Evolutionary conservation across 1,140 invertebrate species (phyloP).

Genomic region (Nilaparvata lugens): DNA sequence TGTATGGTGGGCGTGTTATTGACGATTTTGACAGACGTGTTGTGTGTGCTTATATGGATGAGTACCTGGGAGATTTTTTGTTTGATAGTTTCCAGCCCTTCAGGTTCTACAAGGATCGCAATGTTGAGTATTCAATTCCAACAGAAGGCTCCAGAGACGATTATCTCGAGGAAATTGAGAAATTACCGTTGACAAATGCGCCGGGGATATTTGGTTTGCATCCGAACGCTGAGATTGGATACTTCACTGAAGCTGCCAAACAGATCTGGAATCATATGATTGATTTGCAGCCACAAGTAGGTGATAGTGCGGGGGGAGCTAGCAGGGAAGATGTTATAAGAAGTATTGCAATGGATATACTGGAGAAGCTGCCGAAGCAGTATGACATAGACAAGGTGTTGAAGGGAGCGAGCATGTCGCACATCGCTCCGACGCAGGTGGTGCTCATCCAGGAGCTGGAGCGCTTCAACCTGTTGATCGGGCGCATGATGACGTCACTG

Average conservation of each 20-base stretch:
- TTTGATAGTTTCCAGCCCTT: conserved; percentile 84
- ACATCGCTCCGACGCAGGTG: conserved; percentile 68
- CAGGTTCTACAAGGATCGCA: conserved; percentile 69
- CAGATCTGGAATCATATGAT: conserved; percentile 77
- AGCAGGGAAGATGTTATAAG: conserved; percentile 75
- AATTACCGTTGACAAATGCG: conserved; percentile 59
- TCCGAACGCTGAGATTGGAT: conserved; percentile 79
- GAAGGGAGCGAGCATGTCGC: conserved; percentile 57
- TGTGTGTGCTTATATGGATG: conserved; percentile 79
- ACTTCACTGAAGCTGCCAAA: conserved; percentile 59
- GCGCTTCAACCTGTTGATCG: conserved; percentile 70
- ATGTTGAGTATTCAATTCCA: conserved; percentile 71
- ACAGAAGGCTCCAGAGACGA: conserved; percentile 53
- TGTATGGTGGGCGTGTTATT: conserved; percentile 87
- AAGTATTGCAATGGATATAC: conserved; percentile 58
- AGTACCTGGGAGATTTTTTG: conserved; percentile 88
- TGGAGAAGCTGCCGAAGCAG: conserved; percentile 58
- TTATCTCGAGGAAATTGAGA: conserved; percentile 64
- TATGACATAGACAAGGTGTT: conserved; percentile 71
- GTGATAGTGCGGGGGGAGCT: conserved; percentile 43
- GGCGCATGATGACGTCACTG: conserved; percentile 43
- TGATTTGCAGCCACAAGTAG: conserved; percentile 77
- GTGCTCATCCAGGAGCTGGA: conserved; percentile 84
- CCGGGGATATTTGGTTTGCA: conserved; percentile 87
- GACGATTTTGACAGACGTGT: conserved; percentile 81